Conservation (phyloP, 2,888 invertebrate species). For the Hemicrepidius hirtus region DNA sequence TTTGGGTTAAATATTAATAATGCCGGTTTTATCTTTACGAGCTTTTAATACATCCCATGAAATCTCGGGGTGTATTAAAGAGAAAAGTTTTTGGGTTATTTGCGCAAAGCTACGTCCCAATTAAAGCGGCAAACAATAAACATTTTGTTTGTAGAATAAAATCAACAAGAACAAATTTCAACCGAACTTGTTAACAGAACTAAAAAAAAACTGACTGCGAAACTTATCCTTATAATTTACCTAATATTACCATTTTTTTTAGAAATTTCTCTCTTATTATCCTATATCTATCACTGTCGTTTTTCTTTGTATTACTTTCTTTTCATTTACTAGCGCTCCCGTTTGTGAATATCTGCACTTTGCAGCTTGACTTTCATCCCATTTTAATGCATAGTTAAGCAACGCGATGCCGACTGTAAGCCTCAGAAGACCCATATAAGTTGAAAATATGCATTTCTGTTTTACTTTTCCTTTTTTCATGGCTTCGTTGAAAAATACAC, state of each 20-base stretch:
- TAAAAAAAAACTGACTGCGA: no score
- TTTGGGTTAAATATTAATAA: conserved; percentile 38
- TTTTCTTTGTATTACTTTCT: conserved; percentile 20
- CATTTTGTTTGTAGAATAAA: conserved; percentile 34
- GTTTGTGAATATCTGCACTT: conserved; percentile 47
- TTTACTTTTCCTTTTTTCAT: conserved; percentile 40
- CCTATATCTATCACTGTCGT: neutral
- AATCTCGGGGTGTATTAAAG: conserved; percentile 28
- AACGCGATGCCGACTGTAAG: conserved; percentile 54
- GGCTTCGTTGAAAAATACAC: conserved; percentile 24
- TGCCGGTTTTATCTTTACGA: conserved; percentile 31
- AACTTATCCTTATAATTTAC: no score
- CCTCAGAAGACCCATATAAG: conserved; percentile 57
- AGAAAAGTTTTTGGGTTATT: conserved; percentile 36
- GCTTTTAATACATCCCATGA: conserved; percentile 28
- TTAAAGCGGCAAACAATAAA: conserved; percentile 34
- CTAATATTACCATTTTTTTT: neutral
- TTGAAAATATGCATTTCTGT: conserved; percentile 52
- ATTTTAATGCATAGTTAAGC: conserved; percentile 60
- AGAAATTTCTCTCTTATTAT: neutral
- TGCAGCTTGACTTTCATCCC: conserved; percentile 49
- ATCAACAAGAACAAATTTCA: conserved; percentile 17
- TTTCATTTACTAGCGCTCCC: conserved; percentile 44
- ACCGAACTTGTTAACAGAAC: neutral
- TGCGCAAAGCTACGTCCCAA: conserved; percentile 32